phyloP scores from a whole-genome alignment of 2,113 vertebrate genomes.

The Nothocercus nigrocapillus region DNA sequence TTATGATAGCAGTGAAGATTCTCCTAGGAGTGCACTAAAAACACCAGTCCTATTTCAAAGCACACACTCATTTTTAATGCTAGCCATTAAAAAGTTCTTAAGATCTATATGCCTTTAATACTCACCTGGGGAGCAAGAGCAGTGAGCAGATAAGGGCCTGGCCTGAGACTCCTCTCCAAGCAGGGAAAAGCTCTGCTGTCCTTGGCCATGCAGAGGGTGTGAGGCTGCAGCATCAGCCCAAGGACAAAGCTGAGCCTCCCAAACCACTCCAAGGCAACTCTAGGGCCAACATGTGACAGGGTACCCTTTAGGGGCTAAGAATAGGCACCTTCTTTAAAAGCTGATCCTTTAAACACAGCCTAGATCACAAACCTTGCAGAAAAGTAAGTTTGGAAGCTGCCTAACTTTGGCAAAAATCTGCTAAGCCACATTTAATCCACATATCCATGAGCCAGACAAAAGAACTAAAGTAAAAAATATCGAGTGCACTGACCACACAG shows the following conservation, averaged over 20 bases:
- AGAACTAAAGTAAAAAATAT: neutral
- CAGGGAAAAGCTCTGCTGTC: neutral
- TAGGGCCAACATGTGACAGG: neutral
- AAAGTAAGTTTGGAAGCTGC: neutral
- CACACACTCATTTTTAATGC: neutral
- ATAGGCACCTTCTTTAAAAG: neutral
- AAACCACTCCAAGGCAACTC: neutral
- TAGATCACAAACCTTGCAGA: neutral
- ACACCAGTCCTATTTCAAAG: neutral
- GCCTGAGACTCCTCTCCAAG: neutral
- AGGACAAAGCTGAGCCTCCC: neutral
- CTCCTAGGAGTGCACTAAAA: neutral
- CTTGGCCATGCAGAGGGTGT: neutral
- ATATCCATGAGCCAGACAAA: neutral
- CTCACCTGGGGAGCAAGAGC: too few relatives aligned
- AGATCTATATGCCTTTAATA: neutral
- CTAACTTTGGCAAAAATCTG: neutral
- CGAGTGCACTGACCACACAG: fast-evolving
- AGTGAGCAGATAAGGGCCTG: neutral
- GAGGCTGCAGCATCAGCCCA: neutral
- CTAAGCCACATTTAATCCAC: neutral
- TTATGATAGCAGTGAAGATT: neutral
- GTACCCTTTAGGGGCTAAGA: fast-evolving
- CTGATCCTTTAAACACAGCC: neutral
- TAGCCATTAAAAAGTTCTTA: fast-evolving